Percentiles rank a stretch among this genome's conserved stretches.
phyloP scores from a whole-genome alignment of 1,140 invertebrate species.

The Aplysia californica region DNA sequence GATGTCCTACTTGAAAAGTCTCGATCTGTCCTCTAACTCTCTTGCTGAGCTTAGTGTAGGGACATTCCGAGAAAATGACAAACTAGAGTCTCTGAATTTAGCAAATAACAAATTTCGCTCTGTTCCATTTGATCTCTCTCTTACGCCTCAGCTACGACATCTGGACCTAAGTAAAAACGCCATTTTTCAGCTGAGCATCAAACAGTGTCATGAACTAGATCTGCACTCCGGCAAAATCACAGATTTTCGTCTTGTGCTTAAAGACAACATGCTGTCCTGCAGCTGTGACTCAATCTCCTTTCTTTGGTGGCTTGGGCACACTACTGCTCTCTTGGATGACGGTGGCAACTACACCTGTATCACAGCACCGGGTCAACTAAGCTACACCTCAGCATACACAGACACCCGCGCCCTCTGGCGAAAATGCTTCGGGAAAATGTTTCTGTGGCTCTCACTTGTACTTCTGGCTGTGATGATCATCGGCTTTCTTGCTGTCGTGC shows the following conservation, averaged over 20 bases:
- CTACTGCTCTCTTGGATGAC: neutral
- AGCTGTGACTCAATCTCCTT: neutral
- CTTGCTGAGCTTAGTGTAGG: neutral
- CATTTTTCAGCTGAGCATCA: neutral
- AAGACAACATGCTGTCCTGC: constrained; percentile 6
- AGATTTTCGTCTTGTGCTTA: neutral
- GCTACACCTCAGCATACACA: neutral
- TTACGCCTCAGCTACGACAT: neutral
- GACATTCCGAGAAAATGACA: neutral
- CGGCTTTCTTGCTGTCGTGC: neutral
- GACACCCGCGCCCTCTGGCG: neutral
- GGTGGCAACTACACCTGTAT: neutral
- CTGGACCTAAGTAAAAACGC: neutral
- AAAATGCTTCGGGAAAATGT: neutral
- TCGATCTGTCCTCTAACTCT: neutral
- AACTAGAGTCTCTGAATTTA: neutral
- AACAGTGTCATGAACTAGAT: neutral
- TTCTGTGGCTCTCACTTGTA: neutral
- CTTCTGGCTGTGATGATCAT: neutral
- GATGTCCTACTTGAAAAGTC: neutral
- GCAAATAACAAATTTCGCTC: neutral
- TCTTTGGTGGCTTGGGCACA: neutral
- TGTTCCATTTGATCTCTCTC: neutral
- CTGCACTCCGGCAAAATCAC: neutral
- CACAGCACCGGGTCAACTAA: neutral